A percentile compares a stretch with the other conserved stretches of the same genome.
Evolutionary conservation across 2,888 invertebrate species (phyloP).

Genomic region (Allygus modestus): DNA sequence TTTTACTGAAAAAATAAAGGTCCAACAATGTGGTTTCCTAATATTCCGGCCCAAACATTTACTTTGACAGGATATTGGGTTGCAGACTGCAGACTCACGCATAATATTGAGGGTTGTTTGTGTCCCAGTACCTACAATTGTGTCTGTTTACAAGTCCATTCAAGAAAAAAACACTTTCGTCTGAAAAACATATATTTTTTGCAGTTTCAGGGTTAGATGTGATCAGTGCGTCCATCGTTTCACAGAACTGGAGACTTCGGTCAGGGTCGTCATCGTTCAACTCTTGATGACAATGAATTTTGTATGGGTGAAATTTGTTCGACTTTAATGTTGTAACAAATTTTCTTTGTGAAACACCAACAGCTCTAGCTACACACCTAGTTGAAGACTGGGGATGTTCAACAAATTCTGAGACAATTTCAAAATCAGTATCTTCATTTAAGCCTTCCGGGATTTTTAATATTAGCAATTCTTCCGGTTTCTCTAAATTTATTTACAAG

Average conservation of each 20-base stretch:
- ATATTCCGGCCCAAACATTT: conserved; percentile 35
- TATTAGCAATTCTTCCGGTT: not conserved
- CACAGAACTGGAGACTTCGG: conserved; percentile 22
- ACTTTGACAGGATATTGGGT: not conserved
- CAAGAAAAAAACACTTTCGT: conserved; percentile 7
- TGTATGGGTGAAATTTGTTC: conserved; percentile 27
- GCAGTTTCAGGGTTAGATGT: not conserved
- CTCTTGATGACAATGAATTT: conserved; percentile 15
- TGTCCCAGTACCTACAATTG: conserved; percentile 40
- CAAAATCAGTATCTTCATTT: not conserved
- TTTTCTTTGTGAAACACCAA: conserved; percentile 37
- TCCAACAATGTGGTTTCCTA: conserved; percentile 29
- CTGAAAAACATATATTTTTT: not conserved
- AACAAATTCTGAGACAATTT: conserved; percentile 12
- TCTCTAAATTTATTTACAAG: not conserved
- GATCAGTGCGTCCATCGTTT: conserved; percentile 15
- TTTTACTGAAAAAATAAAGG: not conserved
- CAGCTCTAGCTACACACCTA: conserved; percentile 18
- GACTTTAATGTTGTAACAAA: not conserved
- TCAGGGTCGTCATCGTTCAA: conserved; percentile 22
- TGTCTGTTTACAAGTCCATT: conserved; percentile 32
- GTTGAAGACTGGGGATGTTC: conserved; percentile 30
- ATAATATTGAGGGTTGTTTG: conserved; percentile 20
- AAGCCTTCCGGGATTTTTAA: conserved; percentile 24
- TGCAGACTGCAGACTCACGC: not conserved